These are phyloP conservation scores for Crambe crambe DNA, from an alignment of 37 sponge, comb jelly and placozoan genomes.

Conservation along the genomic window DNA sequence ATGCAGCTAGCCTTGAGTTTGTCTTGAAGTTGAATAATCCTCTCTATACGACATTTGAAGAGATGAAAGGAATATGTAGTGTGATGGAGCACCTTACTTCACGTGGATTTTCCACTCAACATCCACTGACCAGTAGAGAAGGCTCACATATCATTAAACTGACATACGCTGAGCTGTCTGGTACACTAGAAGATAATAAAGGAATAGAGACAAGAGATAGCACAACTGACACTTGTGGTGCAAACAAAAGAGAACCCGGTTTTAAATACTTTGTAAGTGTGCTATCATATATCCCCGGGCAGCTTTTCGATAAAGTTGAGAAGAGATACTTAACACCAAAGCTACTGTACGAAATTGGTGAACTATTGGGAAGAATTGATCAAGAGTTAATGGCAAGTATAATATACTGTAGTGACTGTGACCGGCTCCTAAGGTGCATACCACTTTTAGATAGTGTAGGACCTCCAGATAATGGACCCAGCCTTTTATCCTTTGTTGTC, in stretches of 20 bases:
- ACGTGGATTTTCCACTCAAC: background rate
- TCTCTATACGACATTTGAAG: background rate
- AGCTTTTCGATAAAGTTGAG: conserved; percentile 9
- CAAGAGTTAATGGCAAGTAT: conserved; percentile 4
- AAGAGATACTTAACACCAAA: conserved; percentile 15
- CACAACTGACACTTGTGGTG: background rate
- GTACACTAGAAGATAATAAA: background rate
- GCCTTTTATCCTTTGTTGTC: no score
- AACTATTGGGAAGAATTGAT: background rate
- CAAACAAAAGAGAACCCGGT: background rate
- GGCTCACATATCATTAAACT: background rate
- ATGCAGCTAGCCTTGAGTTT: background rate
- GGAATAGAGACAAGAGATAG: background rate
- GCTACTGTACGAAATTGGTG: conserved; percentile 1
- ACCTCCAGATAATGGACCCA: no score
- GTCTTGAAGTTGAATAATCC: conserved; percentile 20
- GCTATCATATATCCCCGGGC: conserved; percentile 1
- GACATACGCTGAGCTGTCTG: background rate
- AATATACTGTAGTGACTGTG: no score
- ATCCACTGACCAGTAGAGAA: conserved; percentile 9
- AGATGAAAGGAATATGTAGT: conserved; percentile 22
- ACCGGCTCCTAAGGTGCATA: no score
- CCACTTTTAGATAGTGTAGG: no score
- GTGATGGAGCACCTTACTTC: conserved; percentile 19
- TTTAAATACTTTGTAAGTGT: background rate